Conservation (phyloP, 2,888 invertebrate genomes). For the Capitulum mitella region DNA sequence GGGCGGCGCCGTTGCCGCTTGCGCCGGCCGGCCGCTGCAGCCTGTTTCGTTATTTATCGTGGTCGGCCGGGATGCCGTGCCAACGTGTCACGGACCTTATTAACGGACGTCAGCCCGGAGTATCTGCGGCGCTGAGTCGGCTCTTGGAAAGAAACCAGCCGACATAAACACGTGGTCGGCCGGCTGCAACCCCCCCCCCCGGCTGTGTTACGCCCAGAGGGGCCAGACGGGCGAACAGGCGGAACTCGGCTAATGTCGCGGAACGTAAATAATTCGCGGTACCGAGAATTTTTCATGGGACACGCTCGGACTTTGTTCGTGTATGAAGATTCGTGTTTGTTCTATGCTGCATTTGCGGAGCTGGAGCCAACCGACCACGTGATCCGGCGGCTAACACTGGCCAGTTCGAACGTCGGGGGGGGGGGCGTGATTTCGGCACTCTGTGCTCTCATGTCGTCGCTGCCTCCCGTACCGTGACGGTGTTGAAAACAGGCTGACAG, state of each 20-base stretch:
- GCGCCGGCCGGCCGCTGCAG: neutral
- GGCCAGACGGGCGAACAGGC: neutral
- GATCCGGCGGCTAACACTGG: neutral
- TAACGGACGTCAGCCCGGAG: neutral
- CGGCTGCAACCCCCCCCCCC: neutral
- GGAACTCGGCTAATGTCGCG: neutral
- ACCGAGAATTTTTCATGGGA: neutral
- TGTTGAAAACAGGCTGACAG: too few relatives aligned
- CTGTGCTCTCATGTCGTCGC: too few relatives aligned
- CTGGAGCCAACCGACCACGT: neutral
- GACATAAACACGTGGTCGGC: neutral
- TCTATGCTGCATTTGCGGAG: neutral
- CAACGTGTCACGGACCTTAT: neutral
- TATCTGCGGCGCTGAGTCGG: neutral
- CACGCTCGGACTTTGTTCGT: neutral
- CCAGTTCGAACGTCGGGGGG: too few relatives aligned
- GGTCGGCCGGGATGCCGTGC: neutral
- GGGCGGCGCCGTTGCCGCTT: neutral
- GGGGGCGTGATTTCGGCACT: too few relatives aligned
- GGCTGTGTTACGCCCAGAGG: neutral
- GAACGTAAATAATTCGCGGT: conserved; percentile 1
- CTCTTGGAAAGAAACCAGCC: neutral
- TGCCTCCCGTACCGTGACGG: too few relatives aligned
- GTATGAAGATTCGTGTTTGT: neutral
- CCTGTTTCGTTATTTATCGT: neutral